phyloP scores from a whole-genome alignment of 2,888 invertebrate species.

The Sesia apiformis region DNA sequence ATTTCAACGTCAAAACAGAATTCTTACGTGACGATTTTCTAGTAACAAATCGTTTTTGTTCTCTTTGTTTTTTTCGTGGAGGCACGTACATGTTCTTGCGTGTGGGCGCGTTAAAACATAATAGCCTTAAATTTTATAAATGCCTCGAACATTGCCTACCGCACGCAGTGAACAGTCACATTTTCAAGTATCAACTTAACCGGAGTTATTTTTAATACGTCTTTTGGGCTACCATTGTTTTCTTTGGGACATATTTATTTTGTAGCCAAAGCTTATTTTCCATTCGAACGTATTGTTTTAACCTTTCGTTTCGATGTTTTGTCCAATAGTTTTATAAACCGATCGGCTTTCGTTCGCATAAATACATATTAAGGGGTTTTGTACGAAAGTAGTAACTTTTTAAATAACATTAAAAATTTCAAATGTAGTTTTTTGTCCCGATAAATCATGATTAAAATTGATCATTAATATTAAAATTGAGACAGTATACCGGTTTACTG shows the following conservation, averaged over 20 bases:
- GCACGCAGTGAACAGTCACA: conserved; percentile 52
- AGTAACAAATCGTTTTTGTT: conserved; percentile 28
- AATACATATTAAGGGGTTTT: too few relatives aligned
- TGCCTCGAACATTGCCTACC: conserved; percentile 52
- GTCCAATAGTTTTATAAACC: too few relatives aligned
- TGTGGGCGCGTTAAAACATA: conserved; percentile 60
- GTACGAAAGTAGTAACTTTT: too few relatives aligned
- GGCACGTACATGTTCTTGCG: conserved; percentile 43
- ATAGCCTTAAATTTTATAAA: conserved; percentile 52
- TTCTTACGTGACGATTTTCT: conserved; percentile 34
- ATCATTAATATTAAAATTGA: too few relatives aligned
- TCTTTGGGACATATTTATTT: conserved; percentile 58
- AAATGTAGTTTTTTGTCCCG: too few relatives aligned
- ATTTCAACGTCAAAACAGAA: conserved; percentile 15
- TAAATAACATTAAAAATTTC: too few relatives aligned
- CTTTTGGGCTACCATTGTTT: conserved; percentile 52
- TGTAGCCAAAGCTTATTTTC: conserved; percentile 14
- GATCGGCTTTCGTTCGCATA: too few relatives aligned
- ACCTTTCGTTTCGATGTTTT: too few relatives aligned
- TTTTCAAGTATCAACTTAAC: conserved; percentile 44
- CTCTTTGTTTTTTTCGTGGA: conserved; percentile 27
- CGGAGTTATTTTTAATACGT: conserved; percentile 49
- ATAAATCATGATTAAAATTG: too few relatives aligned
- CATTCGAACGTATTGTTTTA: too few relatives aligned
- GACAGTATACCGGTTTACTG: too few relatives aligned